These are phyloP conservation scores for Hyles euphorbiae DNA, from an alignment of 1,140 invertebrate species.

Conservation along the genomic window DNA sequence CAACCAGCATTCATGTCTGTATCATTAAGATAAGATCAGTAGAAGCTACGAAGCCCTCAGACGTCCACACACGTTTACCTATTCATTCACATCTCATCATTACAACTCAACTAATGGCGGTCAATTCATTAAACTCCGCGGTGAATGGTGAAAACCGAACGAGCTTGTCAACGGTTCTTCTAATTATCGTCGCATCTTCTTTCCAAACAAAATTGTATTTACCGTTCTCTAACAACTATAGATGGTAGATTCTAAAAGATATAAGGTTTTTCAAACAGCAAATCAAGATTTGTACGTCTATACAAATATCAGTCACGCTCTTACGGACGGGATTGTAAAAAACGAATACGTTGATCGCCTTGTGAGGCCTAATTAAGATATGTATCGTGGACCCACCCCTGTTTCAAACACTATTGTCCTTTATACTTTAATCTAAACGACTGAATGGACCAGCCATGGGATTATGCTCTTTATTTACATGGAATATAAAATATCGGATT, in stretches of 20 bases:
- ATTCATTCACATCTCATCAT: slow-evolving; percentile 10
- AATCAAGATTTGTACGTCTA: slow-evolving; percentile 26
- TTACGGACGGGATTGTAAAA: slow-evolving; percentile 45
- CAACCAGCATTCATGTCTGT: too few relatives aligned
- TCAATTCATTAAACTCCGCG: slow-evolving; percentile 10
- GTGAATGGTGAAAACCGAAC: slow-evolving; percentile 14
- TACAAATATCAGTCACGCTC: slow-evolving; percentile 57
- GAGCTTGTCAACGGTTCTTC: slow-evolving; percentile 7
- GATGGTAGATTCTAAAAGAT: not conserved
- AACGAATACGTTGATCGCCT: slow-evolving; percentile 44
- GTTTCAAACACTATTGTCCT: slow-evolving; percentile 44
- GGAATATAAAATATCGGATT: slow-evolving; percentile 8
- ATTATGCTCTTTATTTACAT: slow-evolving; percentile 26
- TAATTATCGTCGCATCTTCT: slow-evolving; percentile 13
- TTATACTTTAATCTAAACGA: slow-evolving; percentile 16
- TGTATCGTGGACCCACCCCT: slow-evolving; percentile 56
- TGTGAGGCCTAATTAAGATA: slow-evolving; percentile 70
- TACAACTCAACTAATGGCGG: slow-evolving; percentile 9
- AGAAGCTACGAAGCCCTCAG: slow-evolving; percentile 1
- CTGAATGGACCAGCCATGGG: not conserved
- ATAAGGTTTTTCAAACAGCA: not conserved
- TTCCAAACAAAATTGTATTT: slow-evolving; percentile 4
- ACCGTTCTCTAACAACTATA: not conserved
- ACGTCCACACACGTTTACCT: slow-evolving; percentile 4
- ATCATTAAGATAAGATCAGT: not conserved